Evolutionary conservation across 2,888 invertebrate species (phyloP), one percentile per base, ranked within the genome.

Genomic region (Plemyria rubiginata): DNA sequence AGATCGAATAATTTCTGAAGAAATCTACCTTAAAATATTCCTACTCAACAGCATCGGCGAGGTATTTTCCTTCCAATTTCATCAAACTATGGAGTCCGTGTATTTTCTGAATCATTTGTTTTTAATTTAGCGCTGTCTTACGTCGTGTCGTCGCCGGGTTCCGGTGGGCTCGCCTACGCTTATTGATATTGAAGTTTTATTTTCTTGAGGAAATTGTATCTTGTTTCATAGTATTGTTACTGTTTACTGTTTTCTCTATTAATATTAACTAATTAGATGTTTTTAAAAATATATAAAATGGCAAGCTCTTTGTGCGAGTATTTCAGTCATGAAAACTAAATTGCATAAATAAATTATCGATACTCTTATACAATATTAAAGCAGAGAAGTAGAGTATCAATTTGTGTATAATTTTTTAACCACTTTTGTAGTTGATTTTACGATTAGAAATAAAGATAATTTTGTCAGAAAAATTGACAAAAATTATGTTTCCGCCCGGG

Each of bases 401-500:
- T n/a, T n/a, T n/a, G n/a, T n/a, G n/a, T n/a, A n/a, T n/a, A n/a
- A n/a, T n/a, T n/a, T n/a, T n/a, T n/a, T n/a, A n/a, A n/a, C n/a
- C n/a, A n/a, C n/a, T 22, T 22, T 22, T 22, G 22, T 2, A 2
- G 22, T 22, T 22, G n/a, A n/a, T n/a, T 22, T 22, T 22, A 3
- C 3, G 22, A 22, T 22, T n/a, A n/a, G 22, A 3, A 22, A 2
- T 22, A 3, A 22, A 22, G 22, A 22, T 2, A 22, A 22, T 22
- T 22, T 22, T 1, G 22, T 22, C 3, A 41, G 11, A 32, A 49
- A 49, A 3, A 40, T 12, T 13, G 2, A 29, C n/a, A 43, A 72
- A 75, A 70, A 22, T 5, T 75, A 77, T 95, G 96, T 95, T 96
- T 95, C 94, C 95, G 96, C 96, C 96, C 96, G 96, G 96, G 96